Percentiles rank a stretch among this genome's conserved stretches.
These are phyloP conservation scores for Ctenicera cuprea DNA, from an alignment of 2,888 invertebrate genomes.

Conservation along the genomic window DNA sequence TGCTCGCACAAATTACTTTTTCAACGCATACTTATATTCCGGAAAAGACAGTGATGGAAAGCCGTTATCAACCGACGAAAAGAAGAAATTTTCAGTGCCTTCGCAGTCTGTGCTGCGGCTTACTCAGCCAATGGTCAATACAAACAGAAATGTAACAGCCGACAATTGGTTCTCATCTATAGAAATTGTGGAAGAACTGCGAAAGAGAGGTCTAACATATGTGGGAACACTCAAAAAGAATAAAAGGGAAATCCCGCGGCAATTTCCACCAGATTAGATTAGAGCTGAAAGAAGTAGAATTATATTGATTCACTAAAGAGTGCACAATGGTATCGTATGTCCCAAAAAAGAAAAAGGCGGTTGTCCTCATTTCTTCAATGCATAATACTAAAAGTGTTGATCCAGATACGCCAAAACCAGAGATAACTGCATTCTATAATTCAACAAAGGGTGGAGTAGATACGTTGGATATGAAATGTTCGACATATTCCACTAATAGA, in stretches of 20 bases:
- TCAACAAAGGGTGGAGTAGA: too few species aligned
- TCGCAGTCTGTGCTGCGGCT: constrained; percentile 1
- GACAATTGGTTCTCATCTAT: constrained; percentile 32
- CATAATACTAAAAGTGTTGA: too few species aligned
- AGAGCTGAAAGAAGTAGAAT: neutral
- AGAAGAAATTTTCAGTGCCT: neutral
- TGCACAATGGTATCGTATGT: neutral
- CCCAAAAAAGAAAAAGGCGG: neutral
- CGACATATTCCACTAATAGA: too few species aligned
- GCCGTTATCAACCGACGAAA: neutral
- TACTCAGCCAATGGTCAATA: too few species aligned
- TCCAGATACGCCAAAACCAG: too few species aligned
- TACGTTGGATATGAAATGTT: too few species aligned
- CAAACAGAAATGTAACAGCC: constrained; percentile 10
- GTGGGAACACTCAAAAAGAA: too few species aligned
- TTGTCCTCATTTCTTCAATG: too few species aligned
- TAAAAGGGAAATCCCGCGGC: too few species aligned
- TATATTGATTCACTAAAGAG: neutral
- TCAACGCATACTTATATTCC: constrained; percentile 56
- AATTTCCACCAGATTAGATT: too few species aligned
- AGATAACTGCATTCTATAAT: too few species aligned
- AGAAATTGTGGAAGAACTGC: constrained; percentile 1
- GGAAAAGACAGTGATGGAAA: too few species aligned
- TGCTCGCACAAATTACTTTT: constrained; percentile 54
- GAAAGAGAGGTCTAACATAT: neutral